Evolutionary conservation across 1,140 invertebrate species (phyloP).

Genomic region (Gerris buenoi): DNA sequence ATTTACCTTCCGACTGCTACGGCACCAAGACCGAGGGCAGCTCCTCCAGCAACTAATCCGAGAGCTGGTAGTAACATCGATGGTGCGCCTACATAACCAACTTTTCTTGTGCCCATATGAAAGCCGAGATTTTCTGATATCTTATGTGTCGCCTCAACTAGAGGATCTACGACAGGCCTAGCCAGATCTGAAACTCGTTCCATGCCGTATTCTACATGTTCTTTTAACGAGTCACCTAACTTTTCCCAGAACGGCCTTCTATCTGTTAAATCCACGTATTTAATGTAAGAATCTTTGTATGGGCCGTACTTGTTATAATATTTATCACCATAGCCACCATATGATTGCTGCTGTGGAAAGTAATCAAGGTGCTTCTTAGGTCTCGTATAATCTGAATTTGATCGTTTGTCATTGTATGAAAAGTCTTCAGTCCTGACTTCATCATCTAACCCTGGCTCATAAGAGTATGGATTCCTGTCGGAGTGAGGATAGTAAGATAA

Average conservation of each 20-base stretch:
- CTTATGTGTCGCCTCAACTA: constrained; percentile 60
- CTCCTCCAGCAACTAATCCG: constrained; percentile 58
- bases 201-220: constrained; percentile 49
- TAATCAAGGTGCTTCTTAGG: constrained; percentile 29
- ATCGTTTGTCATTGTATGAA: constrained; percentile 29
- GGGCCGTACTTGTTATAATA: constrained; percentile 19
- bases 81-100: constrained; percentile 39
- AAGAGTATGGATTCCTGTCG: constrained; percentile 30
- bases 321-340: constrained; percentile 13
- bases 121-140: constrained; percentile 57
- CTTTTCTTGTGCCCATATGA: constrained; percentile 32
- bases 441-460: constrained; percentile 26
- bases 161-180: constrained; percentile 50
- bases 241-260: constrained; percentile 51
- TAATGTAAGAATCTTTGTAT: constrained; percentile 24
- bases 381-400: constrained; percentile 16
- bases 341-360: constrained; percentile 17
- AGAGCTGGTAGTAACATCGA: constrained; percentile 52
- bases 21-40: constrained; percentile 58
- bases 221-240: constrained; percentile 52
- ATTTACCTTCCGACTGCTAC: constrained; percentile 49
- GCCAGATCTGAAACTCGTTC: constrained; percentile 51
- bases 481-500: constrained; percentile 26
- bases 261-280: constrained; percentile 26
- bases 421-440: constrained; percentile 32